Base-by-base conservation (phyloP, 2,113 vertebrate genomes). In the Parus major region DNA sequence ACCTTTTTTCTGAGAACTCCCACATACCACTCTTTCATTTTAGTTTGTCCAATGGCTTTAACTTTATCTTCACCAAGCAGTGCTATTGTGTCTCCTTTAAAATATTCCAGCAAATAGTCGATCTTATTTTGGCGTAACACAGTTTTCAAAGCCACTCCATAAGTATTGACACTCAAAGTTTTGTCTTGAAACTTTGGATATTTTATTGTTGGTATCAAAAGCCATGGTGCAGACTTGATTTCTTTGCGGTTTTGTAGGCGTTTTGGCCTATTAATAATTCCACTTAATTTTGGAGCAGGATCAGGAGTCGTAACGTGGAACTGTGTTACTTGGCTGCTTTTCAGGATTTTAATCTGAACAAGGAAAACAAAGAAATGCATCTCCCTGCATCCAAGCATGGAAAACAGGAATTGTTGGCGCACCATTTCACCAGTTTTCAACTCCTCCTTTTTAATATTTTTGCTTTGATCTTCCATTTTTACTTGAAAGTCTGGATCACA, bases 1-100 rank as follows among this genome's bases (percentile, higher is more conserved):
- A 98, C 97, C 77, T 98, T 98, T 68, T 97, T 99, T 95, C 99
- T 97, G 53, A 99, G 98, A 91, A 99, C 98, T 52, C 98, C 99
- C 12, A 99, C 98, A 5, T 99, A 99, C 99, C 99, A 99, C 65
- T 99, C 99, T 95, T 99, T 99, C 24, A 98, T 97, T 97, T 99
- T 99, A n/a, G 97, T 98, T 89, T 99, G 99, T 25, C 99, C 99
- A 31, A 99, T 98, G 60, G 98, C 99, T 97, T 97, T 99, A n/a
- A 99, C 97, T 8, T 98, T 98, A 31, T 98, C 98, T 97, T 97
- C 98, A 35, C 99, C 98, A 52, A 99, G 98, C 93, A 99, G 97
- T 47, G 98, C 99, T 93, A 99, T 97, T 7, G 98, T 99, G 91
- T 99, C 99, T 5, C 99, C 99, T 97, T 99, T 99, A 94, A 99